Evolutionary conservation across 2,888 invertebrate species (phyloP).

Genomic region (Margaritifera margaritifera): DNA sequence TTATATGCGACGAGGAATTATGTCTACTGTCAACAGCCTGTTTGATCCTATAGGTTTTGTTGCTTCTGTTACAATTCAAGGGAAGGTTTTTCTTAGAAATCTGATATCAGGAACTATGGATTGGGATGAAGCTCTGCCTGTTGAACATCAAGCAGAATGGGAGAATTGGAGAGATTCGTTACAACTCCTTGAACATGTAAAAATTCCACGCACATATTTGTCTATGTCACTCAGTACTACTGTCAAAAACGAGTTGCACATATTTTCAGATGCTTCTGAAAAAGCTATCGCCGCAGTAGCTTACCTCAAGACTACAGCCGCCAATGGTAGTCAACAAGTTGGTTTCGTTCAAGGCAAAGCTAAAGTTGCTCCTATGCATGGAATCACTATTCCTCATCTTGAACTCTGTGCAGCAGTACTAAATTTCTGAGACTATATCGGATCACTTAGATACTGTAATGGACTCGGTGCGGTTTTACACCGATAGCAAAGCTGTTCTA

Average conservation of each 20-base stretch:
- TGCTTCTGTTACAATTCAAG: slow-evolving; percentile 29
- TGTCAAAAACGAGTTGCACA: slow-evolving; percentile 15
- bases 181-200: slow-evolving; percentile 9
- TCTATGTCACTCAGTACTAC: slow-evolving; percentile 1
- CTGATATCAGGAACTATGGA: slow-evolving; percentile 21
- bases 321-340: slow-evolving; percentile 7
- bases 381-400: slow-evolving; percentile 40
- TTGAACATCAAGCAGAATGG: slow-evolving; percentile 16
- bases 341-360: slow-evolving; percentile 43
- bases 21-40: slow-evolving; percentile 39
- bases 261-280: slow-evolving; percentile 47
- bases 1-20: slow-evolving; percentile 30
- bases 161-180: slow-evolving; percentile 34
- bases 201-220: slow-evolving; percentile 24
- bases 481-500: slow-evolving; percentile 35
- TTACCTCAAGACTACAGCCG: slow-evolving; percentile 20
- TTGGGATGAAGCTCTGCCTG: slow-evolving; percentile 37
- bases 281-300: slow-evolving; percentile 40
- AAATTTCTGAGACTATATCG: slow-evolving; percentile 19
- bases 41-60: slow-evolving; percentile 45
- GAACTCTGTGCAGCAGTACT: slow-evolving; percentile 43
- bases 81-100: slow-evolving; percentile 29
- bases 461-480: slow-evolving; percentile 19
- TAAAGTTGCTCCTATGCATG: slow-evolving; percentile 31
- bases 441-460: slow-evolving; percentile 16